Base-by-base conservation (phyloP, 2,113 vertebrate species). In the Calyptommatus sinebrachiatus region DNA sequence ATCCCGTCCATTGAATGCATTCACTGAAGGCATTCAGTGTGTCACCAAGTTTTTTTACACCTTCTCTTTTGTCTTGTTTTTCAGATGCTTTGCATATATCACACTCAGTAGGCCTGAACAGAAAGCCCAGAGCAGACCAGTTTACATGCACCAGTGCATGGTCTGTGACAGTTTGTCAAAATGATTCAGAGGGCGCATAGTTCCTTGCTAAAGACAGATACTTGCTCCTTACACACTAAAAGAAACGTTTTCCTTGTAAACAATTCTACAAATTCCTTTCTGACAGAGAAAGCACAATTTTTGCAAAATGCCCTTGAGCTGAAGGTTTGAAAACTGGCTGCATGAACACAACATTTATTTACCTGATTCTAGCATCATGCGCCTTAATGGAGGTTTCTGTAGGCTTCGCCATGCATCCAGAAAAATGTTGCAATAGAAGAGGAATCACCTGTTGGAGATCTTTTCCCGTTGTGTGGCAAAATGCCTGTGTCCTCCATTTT, bases 41-140 rank as follows among this genome's bases (percentile, higher is more conserved):
- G 66, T 69, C 76, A 78, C 29, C 65, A 14, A 60, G n/a, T 12
- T 60, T 70, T 78, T 78, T 78, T 78, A 70, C 76, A 78, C 48
- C 14, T 69, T 57, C 65, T 77, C 12, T 68, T 57, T 14, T 70
- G 1, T 22, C 50, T 70, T 21, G 48, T 8, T 10, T 20, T 65
- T 41, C 6, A 10, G 22, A 31, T n/a, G 48, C n/a, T 78, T 69
- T 60, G 66, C 66, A 70, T 45, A n/a, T 11, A 69, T 29, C 48
- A 69, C 11, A 24, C 31, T 60, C 76, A n/a, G 8, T 69, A 1
- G 69, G 66, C 66, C 31, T 18, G 14, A 22, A 10, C 4, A 2
- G 28, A 41, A 20, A n/a, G 48, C 50, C 76, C 50, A 41, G 45
- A 41, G 66, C 67, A 18, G 66, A 60, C 50, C 31, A 60, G 50